A percentile compares a stretch with the other conserved stretches of the same genome.
Evolutionary conservation across 2,797 vertebrate species (phyloP).

Genomic region (Oreonectes daqikongensis): DNA sequence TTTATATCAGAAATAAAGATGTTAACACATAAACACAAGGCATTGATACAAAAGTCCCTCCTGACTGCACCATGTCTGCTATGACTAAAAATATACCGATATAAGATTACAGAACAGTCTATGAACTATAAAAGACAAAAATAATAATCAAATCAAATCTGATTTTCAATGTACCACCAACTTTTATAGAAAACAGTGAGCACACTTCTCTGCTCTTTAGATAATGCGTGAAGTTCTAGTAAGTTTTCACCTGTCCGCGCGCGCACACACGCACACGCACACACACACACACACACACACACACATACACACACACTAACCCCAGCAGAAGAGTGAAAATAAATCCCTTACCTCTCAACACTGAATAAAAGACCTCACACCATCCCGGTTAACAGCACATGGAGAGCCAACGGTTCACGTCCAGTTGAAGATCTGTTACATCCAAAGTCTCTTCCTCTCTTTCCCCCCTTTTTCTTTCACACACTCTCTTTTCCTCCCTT

Average conservation of each 20-base stretch:
- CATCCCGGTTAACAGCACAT: conserved; percentile 36
- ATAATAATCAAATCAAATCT: background rate
- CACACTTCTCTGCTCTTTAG: too few species aligned
- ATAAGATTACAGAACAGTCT: background rate
- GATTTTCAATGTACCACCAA: background rate
- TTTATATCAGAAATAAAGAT: background rate
- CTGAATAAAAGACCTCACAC: conserved; percentile 3
- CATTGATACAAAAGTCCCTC: background rate
- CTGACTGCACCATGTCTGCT: background rate
- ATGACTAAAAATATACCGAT: background rate
- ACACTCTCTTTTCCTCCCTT: conserved; percentile 41
- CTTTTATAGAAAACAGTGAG: background rate
- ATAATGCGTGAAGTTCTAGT: background rate
- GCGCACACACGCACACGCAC: conserved; percentile 21
- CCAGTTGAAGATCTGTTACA: conserved; percentile 15
- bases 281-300: conserved; percentile 26
- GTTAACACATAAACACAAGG: background rate
- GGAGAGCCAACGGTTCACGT: conserved; percentile 7
- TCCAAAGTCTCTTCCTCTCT: conserved; percentile 24
- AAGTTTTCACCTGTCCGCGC: conserved; percentile 28
- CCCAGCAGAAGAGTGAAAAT: conserved; percentile 3
- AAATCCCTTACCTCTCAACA: conserved; percentile 47
- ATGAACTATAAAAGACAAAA: background rate
- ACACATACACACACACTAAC: conserved; percentile 36
- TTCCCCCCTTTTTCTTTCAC: conserved; percentile 20